Conservation (phyloP, 1,140 invertebrate species). For the Papilio glaucus region DNA sequence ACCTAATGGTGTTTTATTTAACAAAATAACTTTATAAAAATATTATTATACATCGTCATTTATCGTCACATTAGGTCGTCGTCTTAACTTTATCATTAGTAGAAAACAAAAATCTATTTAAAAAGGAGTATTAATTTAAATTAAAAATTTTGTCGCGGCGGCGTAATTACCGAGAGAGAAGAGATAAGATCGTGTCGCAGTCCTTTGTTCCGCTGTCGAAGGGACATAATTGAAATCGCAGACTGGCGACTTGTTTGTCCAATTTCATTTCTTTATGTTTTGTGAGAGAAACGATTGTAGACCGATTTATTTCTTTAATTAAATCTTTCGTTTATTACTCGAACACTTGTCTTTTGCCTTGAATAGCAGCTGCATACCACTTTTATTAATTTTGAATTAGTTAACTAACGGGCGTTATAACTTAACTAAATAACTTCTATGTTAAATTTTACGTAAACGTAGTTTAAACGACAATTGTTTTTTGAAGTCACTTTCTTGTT, state of each 20-base stretch:
- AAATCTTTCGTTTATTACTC: constrained; percentile 15
- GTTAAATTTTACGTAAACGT: too few species aligned
- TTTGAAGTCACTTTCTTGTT: too few species aligned
- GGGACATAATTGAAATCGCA: constrained; percentile 33
- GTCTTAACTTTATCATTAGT: neutral
- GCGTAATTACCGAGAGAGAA: constrained; percentile 26
- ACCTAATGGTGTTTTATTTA: too few species aligned
- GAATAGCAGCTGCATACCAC: neutral
- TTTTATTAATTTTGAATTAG: neutral
- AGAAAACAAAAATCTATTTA: constrained; percentile 10
- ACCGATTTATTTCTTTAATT: constrained; percentile 29
- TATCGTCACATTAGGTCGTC: too few species aligned
- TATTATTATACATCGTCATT: too few species aligned
- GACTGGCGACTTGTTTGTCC: constrained; percentile 28
- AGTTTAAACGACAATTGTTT: neutral
- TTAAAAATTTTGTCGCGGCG: constrained; percentile 22
- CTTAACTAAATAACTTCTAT: too few species aligned
- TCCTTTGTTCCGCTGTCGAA: constrained; percentile 31
- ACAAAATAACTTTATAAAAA: too few species aligned
- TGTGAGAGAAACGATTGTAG: constrained; percentile 9
- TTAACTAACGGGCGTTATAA: too few species aligned
- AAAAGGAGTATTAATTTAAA: constrained; percentile 26
- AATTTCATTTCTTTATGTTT: constrained; percentile 28
- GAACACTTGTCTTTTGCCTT: neutral
- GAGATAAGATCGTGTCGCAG: constrained; percentile 28